A percentile compares a stretch with the other conserved stretches of the same genome.
Evolutionary conservation across 2,113 vertebrate species (phyloP).

Genomic region (Cathartes aura): DNA sequence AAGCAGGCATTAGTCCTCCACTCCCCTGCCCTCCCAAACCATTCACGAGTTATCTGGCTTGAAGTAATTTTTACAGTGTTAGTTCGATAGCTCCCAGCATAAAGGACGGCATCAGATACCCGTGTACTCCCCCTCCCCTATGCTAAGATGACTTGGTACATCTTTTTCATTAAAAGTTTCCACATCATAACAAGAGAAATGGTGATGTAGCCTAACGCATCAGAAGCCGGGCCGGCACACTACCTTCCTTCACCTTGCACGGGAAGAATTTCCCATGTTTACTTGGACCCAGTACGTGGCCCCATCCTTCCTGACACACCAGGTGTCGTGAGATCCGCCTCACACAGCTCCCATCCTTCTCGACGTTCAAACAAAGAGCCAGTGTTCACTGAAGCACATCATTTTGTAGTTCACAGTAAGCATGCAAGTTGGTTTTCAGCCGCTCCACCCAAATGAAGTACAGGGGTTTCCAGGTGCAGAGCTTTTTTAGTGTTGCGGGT

Average conservation of each 20-base stretch:
- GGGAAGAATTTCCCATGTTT: not conserved
- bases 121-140: not conserved
- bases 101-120: not conserved
- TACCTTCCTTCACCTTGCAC: not conserved
- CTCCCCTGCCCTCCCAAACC: not conserved
- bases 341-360: not conserved
- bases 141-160: accelerated
- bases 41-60: accelerated
- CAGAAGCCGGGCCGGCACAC: not conserved
- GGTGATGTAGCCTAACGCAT: not conserved
- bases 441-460: not conserved
- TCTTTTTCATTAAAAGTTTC: not conserved
- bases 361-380: slow-evolving; percentile 14
- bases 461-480: not conserved
- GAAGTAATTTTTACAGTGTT: not conserved
- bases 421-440: not conserved
- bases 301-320: not conserved
- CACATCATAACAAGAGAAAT: not conserved
- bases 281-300: not conserved
- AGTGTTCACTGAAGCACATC: slow-evolving; percentile 8
- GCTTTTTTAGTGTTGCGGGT: not conserved
- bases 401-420: not conserved
- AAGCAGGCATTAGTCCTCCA: not conserved
- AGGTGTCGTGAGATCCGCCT: not conserved
- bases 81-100: not conserved